These are phyloP conservation scores for Papilio demoleus DNA, from an alignment of 2,888 invertebrate species.

Conservation along the genomic window DNA sequence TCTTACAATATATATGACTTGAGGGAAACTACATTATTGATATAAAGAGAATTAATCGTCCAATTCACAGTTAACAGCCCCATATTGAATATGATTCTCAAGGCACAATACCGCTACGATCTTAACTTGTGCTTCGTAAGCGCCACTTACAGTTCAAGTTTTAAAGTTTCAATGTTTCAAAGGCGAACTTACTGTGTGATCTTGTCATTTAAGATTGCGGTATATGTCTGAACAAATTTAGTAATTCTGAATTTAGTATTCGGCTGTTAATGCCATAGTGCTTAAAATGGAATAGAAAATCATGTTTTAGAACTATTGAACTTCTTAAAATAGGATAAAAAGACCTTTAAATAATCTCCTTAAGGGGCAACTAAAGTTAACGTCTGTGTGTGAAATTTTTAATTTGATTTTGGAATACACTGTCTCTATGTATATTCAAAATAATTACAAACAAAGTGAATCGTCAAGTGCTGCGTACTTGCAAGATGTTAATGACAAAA, in stretches of 20 bases:
- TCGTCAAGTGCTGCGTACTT: background rate
- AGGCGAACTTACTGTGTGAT: too few relatives aligned
- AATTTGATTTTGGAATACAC: background rate
- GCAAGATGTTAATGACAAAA: background rate
- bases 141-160: too few relatives aligned
- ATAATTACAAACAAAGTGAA: background rate
- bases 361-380: background rate
- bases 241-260: too few relatives aligned
- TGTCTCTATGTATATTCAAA: background rate
- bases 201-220: too few relatives aligned
- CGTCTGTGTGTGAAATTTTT: background rate
- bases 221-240: too few relatives aligned
- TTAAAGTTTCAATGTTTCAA: too few relatives aligned
- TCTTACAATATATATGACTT: constrained; percentile 75
- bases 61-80: constrained; percentile 37
- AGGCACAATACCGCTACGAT: too few relatives aligned
- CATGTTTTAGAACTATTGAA: too few relatives aligned
- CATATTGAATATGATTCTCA: background rate
- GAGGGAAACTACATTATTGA: constrained; percentile 69
- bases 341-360: too few relatives aligned
- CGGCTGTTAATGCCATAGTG: background rate
- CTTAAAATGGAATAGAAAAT: background rate
- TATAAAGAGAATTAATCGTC: constrained; percentile 57
- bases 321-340: too few relatives aligned
- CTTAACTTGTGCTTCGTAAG: too few relatives aligned